Evolutionary conservation across 2,113 vertebrate species (phyloP).

Genomic region (Sarotherodon lohbergeri): DNA sequence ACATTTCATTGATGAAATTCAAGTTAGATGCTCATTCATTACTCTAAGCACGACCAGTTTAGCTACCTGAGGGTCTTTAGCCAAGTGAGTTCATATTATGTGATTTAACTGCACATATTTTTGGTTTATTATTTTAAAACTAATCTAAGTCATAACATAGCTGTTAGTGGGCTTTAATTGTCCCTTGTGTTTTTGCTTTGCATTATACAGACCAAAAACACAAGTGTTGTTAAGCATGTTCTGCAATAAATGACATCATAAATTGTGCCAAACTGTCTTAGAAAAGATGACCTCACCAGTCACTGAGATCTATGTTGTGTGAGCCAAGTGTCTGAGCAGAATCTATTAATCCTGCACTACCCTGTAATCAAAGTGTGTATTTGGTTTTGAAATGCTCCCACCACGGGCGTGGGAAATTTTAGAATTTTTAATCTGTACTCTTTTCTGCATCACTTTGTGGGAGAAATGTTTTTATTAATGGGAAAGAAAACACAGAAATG

Average conservation of each 20-base stretch:
- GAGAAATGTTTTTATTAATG: not conserved
- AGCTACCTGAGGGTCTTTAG: not conserved
- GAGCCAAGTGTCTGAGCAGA: not conserved
- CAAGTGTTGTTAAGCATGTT: not conserved
- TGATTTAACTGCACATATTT: not conserved
- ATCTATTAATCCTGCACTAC: not conserved
- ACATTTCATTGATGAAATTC: not conserved
- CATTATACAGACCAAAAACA: not conserved
- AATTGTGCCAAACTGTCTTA: not conserved
- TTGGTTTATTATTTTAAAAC: not conserved
- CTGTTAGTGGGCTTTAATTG: not conserved
- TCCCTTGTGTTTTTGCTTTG: not conserved
- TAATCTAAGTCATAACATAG: not conserved
- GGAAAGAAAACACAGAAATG: not conserved
- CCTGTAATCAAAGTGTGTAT: not conserved
- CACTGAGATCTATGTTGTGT: not conserved
- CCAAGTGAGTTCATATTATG: not conserved
- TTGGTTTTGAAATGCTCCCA: not conserved
- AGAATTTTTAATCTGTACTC: not conserved
- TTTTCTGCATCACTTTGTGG: not conserved
- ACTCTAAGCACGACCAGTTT: not conserved
- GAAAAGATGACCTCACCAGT: not conserved
- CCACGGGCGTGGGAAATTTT: not conserved
- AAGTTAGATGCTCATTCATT: not conserved
- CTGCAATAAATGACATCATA: not conserved